A percentile compares a stretch with the other conserved stretches of the same genome.
Evolutionary conservation across 1,140 invertebrate species (phyloP).

Genomic region (Steinernema khuongi): DNA sequence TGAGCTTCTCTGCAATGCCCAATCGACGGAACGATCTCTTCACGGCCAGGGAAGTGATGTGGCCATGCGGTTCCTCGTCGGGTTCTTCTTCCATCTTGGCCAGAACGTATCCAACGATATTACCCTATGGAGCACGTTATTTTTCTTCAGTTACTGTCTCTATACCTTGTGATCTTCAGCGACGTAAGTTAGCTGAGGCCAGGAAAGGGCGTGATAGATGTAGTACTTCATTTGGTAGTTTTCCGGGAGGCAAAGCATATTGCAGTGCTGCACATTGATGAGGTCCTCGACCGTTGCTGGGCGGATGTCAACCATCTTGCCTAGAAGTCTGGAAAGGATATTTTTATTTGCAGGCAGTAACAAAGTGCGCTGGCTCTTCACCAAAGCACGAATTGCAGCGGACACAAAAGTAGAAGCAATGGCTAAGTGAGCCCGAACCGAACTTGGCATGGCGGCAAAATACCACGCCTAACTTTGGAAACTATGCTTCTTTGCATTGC

Average conservation of each 20-base stretch:
- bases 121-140: slow-evolving; percentile 63
- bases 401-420: too few relatives aligned
- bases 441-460: too few relatives aligned
- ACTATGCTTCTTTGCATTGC: too few relatives aligned
- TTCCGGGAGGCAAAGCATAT: slow-evolving; percentile 93
- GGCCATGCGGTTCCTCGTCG: slow-evolving; percentile 91
- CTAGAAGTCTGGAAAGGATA: too few relatives aligned
- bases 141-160: slow-evolving; percentile 18
- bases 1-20: slow-evolving; percentile 94
- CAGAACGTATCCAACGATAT: slow-evolving; percentile 92
- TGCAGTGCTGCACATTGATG: slow-evolving; percentile 99
- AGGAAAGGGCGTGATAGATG: slow-evolving; percentile 95
- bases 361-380: too few relatives aligned
- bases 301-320: slow-evolving; percentile 39
- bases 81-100: slow-evolving; percentile 97
- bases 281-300: slow-evolving; percentile 69
- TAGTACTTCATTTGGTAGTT: slow-evolving; percentile 99
- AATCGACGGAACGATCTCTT: slow-evolving; percentile 69
- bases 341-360: too few relatives aligned
- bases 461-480: too few relatives aligned
- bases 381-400: too few relatives aligned
- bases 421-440: too few relatives aligned
- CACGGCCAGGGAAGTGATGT: slow-evolving; percentile 88
- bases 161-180: slow-evolving; percentile 93
- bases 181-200: slow-evolving; percentile 97